Evolutionary conservation across 1,140 invertebrate genomes (phyloP), one percentile per base, ranked within the genome.

Genomic region (Tetramorium simillimum): DNA sequence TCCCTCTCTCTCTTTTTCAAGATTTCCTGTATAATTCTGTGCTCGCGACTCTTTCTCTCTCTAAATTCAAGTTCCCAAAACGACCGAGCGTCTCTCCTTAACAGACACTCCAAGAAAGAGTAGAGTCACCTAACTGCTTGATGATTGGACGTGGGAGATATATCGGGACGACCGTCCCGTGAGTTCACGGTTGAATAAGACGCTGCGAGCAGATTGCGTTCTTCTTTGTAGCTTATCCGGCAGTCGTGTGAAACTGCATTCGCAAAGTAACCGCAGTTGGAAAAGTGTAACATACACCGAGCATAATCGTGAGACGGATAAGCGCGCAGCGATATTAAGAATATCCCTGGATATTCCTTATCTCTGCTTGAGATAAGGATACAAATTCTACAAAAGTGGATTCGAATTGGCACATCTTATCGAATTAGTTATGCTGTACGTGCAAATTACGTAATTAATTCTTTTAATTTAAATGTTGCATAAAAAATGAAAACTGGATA

Each of bases 61-160:
- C 37, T 63, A 89, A 89, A 81, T 86, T 77, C 85, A 62, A 77
- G 86, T 62, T 77, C 18, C 14, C 18, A 53, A 67, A 24, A 70
- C 56, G 63, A 63, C 43, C 63, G 40, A 18, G 28, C 46, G 58
- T 33, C 33, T 33, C 37, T 78, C 18, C 56, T 86, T 69, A 86
- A 33, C 33, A 88, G 28, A 76, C 67, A 24, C 43, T 46, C 14
- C 69, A 46, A 84, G 70, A 63, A 77, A 43, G 14, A 65, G n/a
- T n/a, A 7, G 58, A 69, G 51, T 67, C 85, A 21, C 56, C 69
- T 60, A 82, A 82, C 80, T 49, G 80, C 56, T 62, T 84, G 80
- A 84, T 84, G 53, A 84, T 84, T 82, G 80, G 67, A 72, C 37
- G 24, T 24, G 53, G 2, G 21, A 75, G 53, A 60, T 75, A 73